A percentile compares a stretch with the other conserved stretches of the same genome.
Conservation (phyloP, 2,888 invertebrate genomes). For the Drosophila ezoana region DNA sequence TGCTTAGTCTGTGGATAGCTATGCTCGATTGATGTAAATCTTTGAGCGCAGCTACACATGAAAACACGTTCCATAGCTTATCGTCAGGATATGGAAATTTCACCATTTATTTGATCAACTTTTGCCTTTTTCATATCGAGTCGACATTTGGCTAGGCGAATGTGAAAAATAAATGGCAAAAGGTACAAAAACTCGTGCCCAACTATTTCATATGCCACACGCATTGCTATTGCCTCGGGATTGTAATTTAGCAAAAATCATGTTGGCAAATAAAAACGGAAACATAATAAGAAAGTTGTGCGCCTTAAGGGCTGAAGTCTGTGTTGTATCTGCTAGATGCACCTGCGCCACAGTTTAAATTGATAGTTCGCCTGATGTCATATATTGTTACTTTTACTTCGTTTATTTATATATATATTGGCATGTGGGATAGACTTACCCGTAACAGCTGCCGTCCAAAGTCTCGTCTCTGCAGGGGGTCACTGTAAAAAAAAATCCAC, state of each 20-base stretch:
- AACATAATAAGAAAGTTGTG: constrained; percentile 37
- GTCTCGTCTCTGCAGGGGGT: constrained; percentile 41
- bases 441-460: constrained; percentile 57
- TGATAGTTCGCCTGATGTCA: constrained; percentile 58
- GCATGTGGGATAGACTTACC: constrained; percentile 47
- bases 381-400: constrained; percentile 51
- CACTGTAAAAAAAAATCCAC: constrained; percentile 42
- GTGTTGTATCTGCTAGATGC: constrained; percentile 45
- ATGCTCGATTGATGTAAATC: constrained; percentile 74
- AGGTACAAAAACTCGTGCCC: constrained; percentile 57
- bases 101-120: constrained; percentile 79
- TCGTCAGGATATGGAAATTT: constrained; percentile 79
- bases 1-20: constrained; percentile 23
- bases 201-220: constrained; percentile 79
- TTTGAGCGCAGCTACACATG: constrained; percentile 43
- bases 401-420: constrained; percentile 18
- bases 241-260: constrained; percentile 76
- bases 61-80: constrained; percentile 69
- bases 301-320: constrained; percentile 5
- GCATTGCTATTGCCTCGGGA: constrained; percentile 44
- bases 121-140: constrained; percentile 75
- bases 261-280: constrained; percentile 73
- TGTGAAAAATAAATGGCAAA: constrained; percentile 71
- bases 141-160: constrained; percentile 24
- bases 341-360: constrained; percentile 69